Conservation (phyloP, 2,888 invertebrate genomes). For the Drosophila mercatorum region DNA sequence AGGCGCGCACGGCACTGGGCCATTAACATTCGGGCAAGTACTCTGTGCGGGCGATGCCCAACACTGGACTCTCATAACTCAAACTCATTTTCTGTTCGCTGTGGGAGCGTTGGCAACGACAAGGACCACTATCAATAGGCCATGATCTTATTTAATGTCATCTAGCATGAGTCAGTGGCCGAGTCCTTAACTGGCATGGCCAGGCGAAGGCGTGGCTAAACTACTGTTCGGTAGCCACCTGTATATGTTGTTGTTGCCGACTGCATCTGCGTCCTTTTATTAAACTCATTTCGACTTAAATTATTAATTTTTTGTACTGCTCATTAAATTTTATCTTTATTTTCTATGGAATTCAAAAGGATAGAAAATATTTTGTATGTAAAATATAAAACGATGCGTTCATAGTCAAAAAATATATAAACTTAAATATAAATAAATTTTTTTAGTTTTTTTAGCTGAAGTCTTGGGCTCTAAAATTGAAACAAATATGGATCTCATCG, state of each 20-base stretch:
- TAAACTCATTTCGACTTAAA: conserved; percentile 28
- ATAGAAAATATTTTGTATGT: not conserved
- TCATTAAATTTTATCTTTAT: conserved; percentile 37
- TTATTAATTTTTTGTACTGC: conserved; percentile 8
- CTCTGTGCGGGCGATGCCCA: conserved; percentile 9
- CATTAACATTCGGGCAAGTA: conserved; percentile 58
- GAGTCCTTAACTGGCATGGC: conserved; percentile 28
- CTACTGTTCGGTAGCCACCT: conserved; percentile 55
- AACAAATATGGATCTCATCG: too few relatives aligned
- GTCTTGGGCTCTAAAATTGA: too few relatives aligned
- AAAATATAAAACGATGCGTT: too few relatives aligned
- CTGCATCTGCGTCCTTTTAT: conserved; percentile 53
- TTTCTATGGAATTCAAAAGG: not conserved
- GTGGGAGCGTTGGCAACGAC: conserved; percentile 42
- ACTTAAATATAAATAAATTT: too few relatives aligned
- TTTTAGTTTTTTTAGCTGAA: too few relatives aligned
- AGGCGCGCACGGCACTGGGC: conserved; percentile 65
- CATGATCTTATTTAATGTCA: conserved; percentile 58
- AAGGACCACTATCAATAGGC: conserved; percentile 51
- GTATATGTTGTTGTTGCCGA: not conserved
- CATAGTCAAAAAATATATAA: too few relatives aligned
- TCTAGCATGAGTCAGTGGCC: not conserved
- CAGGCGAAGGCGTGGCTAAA: conserved; percentile 47
- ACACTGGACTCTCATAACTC: conserved; percentile 39
- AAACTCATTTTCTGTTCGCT: conserved; percentile 17